These are phyloP conservation scores for Cherax destructor DNA, from an alignment of 1,140 invertebrate species.

Conservation along the genomic window DNA sequence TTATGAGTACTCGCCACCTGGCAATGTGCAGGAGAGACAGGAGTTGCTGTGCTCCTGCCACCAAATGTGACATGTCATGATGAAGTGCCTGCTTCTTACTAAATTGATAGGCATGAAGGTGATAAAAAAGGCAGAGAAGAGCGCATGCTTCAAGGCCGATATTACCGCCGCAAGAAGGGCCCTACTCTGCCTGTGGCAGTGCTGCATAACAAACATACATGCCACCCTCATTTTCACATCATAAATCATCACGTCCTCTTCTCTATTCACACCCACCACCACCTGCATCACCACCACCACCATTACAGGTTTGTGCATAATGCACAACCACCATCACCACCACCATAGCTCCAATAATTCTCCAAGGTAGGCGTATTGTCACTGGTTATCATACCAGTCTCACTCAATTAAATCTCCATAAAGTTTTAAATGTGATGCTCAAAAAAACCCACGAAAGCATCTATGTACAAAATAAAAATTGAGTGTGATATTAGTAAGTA, in stretches of 20 bases:
- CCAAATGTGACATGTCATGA: slow-evolving; percentile 33
- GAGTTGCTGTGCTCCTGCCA: slow-evolving; percentile 19
- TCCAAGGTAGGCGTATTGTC: not conserved
- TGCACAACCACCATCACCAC: slow-evolving; percentile 51
- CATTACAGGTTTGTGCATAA: slow-evolving; percentile 58
- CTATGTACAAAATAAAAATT: no score
- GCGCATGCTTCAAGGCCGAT: no score
- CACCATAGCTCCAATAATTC: slow-evolving; percentile 10
- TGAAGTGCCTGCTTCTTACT: no score
- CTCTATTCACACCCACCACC: slow-evolving; percentile 4
- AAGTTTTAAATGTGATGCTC: no score
- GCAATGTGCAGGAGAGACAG: slow-evolving; percentile 40
- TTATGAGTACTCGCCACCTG: slow-evolving; percentile 25
- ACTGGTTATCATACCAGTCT: not conserved
- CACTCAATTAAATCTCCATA: not conserved
- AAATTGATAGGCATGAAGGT: no score
- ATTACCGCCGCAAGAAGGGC: no score
- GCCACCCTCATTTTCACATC: no score
- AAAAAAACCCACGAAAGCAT: no score
- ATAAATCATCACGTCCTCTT: not conserved
- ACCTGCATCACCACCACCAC: slow-evolving; percentile 22
- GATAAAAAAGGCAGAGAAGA: no score
- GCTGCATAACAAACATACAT: no score
- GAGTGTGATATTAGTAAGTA: no score
- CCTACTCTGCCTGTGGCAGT: no score